phyloP scores from a whole-genome alignment of 2,888 invertebrate species.

The Gortyna flavago region DNA sequence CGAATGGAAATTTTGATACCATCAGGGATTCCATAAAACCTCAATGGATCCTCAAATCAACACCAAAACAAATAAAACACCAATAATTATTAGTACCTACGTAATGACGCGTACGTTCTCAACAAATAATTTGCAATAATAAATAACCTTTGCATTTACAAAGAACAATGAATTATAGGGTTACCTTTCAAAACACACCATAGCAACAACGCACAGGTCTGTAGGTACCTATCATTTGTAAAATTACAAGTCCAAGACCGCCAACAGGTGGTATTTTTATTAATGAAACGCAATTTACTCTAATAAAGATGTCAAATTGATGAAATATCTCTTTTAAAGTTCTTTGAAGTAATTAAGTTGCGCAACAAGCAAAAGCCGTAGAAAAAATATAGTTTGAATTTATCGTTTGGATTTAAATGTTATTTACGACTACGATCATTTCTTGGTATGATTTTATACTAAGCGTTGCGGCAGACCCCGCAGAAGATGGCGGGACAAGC shows the following conservation, averaged over 20 bases:
- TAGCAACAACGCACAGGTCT: conserved; percentile 19
- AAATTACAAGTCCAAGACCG: conserved; percentile 26
- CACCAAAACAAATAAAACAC: not conserved
- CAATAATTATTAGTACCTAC: conserved; percentile 7
- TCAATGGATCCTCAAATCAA: not conserved
- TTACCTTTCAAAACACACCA: conserved; percentile 39
- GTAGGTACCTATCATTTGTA: conserved; percentile 36
- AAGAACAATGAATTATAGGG: conserved; percentile 52
- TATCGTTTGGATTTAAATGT: conserved; percentile 18
- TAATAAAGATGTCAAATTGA: conserved; percentile 47
- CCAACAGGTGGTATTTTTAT: conserved; percentile 51
- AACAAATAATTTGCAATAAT: conserved; percentile 46
- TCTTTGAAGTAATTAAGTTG: conserved; percentile 24
- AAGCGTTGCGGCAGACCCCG: not conserved
- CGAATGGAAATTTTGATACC: not conserved
- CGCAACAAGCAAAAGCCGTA: conserved; percentile 24
- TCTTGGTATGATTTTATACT: not conserved
- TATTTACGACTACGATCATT: conserved; percentile 29
- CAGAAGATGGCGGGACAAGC: not conserved
- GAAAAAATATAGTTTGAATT: conserved; percentile 28
- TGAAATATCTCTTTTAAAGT: conserved; percentile 30
- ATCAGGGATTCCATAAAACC: too few relatives aligned
- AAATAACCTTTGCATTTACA: conserved; percentile 41
- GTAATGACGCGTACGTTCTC: conserved; percentile 31
- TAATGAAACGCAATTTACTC: conserved; percentile 35